A percentile compares a stretch with the other conserved stretches of the same genome.
phyloP scores from a whole-genome alignment of 2,888 invertebrate genomes.

The Capitulum mitella region DNA sequence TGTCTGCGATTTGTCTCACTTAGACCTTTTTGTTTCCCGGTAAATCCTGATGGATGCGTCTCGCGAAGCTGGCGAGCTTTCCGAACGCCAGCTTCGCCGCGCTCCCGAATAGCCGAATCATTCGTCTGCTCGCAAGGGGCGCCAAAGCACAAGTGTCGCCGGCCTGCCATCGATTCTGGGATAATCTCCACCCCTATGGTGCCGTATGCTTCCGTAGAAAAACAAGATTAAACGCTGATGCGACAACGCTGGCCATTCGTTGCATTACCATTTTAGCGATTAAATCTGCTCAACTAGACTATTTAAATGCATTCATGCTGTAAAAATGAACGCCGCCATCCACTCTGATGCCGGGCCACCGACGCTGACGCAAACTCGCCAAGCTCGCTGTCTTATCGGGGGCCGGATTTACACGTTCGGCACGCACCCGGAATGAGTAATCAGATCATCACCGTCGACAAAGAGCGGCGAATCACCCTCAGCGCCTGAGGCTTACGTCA shows the following conservation, averaged over 20 bases:
- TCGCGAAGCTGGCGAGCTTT: neutral
- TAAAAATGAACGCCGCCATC: neutral
- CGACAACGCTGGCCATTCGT: neutral
- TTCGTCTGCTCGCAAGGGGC: neutral
- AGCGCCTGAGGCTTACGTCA: no score
- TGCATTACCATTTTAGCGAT: neutral
- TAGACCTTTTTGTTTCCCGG: neutral
- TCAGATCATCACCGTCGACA: neutral
- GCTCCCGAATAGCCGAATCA: neutral
- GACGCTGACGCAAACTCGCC: neutral
- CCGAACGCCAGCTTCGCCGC: neutral
- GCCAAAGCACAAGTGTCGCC: neutral
- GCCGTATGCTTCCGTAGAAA: neutral
- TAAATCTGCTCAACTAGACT: neutral
- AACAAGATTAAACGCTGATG: neutral
- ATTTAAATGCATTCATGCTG: constrained; percentile 1
- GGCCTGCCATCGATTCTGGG: neutral
- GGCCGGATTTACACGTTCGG: neutral
- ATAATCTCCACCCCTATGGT: neutral
- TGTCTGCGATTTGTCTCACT: neutral
- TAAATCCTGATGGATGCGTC: neutral
- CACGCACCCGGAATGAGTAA: neutral
- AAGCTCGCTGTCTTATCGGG: neutral
- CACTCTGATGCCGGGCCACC: neutral
- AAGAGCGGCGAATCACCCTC: neutral